Evolutionary conservation across 2,113 vertebrate species (phyloP).

Genomic region (Callipepla squamata): DNA sequence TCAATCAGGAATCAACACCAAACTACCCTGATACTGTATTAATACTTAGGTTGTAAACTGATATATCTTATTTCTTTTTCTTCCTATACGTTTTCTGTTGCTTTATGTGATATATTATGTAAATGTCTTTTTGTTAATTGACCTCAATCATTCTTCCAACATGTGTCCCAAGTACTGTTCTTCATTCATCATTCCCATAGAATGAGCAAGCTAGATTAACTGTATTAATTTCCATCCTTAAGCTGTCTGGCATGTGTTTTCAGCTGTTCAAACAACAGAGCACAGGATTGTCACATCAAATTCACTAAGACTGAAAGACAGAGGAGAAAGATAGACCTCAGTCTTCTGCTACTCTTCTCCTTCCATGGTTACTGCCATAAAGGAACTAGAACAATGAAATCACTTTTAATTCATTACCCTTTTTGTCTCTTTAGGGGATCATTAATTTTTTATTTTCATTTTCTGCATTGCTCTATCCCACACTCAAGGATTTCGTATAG

Average conservation of each 20-base stretch:
- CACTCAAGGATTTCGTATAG: not conserved
- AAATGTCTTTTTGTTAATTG: constrained; percentile 47
- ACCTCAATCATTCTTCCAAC: not conserved
- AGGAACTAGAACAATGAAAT: constrained; percentile 31
- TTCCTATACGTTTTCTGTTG: constrained; percentile 53
- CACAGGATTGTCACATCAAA: not conserved
- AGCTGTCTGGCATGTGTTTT: constrained; percentile 18
- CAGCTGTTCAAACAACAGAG: constrained; percentile 28
- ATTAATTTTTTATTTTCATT: constrained; percentile 41
- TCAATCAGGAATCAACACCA: constrained; percentile 27
- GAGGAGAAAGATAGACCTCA: constrained; percentile 21
- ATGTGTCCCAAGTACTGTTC: not conserved
- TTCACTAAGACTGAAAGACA: not conserved
- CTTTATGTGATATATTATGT: constrained; percentile 9
- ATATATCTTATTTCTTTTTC: constrained; percentile 33
- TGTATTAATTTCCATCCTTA: constrained; percentile 18
- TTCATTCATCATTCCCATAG: not conserved
- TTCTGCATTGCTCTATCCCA: constrained; percentile 12
- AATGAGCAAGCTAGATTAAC: not conserved
- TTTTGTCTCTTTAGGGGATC: constrained; percentile 30
- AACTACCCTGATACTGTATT: not conserved
- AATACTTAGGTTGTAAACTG: not conserved
- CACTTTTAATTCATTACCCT: constrained; percentile 30
- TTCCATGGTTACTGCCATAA: constrained; percentile 8
- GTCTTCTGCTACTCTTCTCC: not conserved